Percentiles rank a stretch among this genome's conserved stretches.
Evolutionary conservation across 2,113 vertebrate genomes (phyloP).

Genomic region (Strigops habroptila): DNA sequence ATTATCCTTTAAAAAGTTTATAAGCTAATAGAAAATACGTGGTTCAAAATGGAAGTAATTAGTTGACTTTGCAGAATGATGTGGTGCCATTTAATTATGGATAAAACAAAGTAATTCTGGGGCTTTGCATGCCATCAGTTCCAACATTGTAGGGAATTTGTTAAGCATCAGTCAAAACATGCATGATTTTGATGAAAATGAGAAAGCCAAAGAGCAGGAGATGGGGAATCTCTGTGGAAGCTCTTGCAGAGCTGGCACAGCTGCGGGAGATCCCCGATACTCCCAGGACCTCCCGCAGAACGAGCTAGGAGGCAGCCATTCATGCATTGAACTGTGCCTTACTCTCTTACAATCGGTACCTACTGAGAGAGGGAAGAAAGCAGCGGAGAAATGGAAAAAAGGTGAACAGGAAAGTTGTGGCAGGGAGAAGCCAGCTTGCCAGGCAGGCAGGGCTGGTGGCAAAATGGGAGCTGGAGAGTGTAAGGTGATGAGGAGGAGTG

Average conservation of each 20-base stretch:
- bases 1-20: not conserved
- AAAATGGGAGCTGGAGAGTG: not conserved
- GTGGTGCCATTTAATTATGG: not conserved
- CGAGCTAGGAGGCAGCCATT: rapidly evolving
- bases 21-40: not conserved
- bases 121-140: not conserved
- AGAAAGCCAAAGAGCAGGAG: not conserved
- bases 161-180: not conserved
- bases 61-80: not conserved
- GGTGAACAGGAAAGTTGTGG: not conserved
- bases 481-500: not conserved
- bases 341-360: not conserved
- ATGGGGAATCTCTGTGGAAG: not conserved
- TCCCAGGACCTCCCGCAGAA: not conserved
- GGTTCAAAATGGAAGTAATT: not conserved
- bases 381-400: not conserved
- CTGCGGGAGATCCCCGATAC: rapidly evolving
- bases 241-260: not conserved
- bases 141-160: not conserved
- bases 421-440: not conserved
- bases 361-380: not conserved
- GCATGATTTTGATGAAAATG: not conserved
- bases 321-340: not conserved
- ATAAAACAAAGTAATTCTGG: not conserved
- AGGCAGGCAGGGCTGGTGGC: not conserved